Evolutionary conservation across 1,140 invertebrate genomes (phyloP).

Genomic region (Drosophila sucinea): DNA sequence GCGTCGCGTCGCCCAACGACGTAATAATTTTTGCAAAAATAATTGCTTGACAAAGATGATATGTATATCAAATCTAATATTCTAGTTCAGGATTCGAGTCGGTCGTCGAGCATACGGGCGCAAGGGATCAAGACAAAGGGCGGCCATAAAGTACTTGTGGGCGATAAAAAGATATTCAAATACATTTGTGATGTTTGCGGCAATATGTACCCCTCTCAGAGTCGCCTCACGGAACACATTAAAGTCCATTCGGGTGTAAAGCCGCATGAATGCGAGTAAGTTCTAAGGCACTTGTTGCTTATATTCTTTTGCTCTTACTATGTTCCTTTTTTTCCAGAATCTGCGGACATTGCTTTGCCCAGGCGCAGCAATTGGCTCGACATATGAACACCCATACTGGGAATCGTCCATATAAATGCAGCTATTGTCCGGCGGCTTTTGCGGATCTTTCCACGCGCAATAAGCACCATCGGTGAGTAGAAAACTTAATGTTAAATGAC

Average conservation of each 20-base stretch:
- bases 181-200: constrained; percentile 82
- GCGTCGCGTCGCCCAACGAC: constrained; percentile 38
- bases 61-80: constrained; percentile 28
- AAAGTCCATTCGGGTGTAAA: constrained; percentile 78
- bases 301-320: neutral
- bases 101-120: constrained; percentile 48
- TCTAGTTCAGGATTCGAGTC: constrained; percentile 37
- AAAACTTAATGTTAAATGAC: neutral
- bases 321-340: constrained; percentile 48
- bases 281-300: neutral
- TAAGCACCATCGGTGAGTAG: constrained; percentile 84
- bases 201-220: constrained; percentile 79
- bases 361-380: constrained; percentile 72
- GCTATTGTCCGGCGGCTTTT: constrained; percentile 88
- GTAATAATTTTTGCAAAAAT: constrained; percentile 25
- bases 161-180: constrained; percentile 72
- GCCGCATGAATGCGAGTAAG: constrained; percentile 82
- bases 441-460: constrained; percentile 86
- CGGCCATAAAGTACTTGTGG: constrained; percentile 64
- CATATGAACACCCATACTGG: constrained; percentile 82
- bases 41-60: constrained; percentile 29
- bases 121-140: constrained; percentile 65
- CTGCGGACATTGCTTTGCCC: constrained; percentile 75
- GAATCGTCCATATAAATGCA: constrained; percentile 87
- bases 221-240: constrained; percentile 80